These are phyloP conservation scores for Synergus japonicus DNA, from an alignment of 2,888 invertebrate genomes.

Conservation along the genomic window DNA sequence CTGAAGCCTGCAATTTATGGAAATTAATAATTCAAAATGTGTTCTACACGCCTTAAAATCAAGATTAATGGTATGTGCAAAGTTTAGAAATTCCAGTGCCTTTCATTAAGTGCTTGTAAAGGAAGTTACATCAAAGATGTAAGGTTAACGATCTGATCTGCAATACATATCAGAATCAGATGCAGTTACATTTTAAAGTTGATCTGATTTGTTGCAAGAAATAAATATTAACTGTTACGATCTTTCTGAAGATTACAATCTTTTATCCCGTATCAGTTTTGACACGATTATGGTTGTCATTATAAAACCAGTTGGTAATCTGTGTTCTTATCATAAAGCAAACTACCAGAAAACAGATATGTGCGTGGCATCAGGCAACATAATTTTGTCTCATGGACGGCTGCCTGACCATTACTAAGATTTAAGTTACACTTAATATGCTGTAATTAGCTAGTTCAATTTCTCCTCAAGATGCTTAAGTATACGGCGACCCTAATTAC, in stretches of 20 bases:
- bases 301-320: constrained; percentile 16
- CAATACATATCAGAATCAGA: not conserved
- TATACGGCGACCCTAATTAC: not conserved
- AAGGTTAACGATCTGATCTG: not conserved
- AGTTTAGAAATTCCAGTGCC: not conserved
- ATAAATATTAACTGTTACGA: constrained; percentile 36
- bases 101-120: not conserved
- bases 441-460: constrained; percentile 10
- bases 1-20: not conserved
- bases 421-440: constrained; percentile 14
- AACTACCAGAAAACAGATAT: not conserved
- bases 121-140: not conserved
- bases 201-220: not conserved
- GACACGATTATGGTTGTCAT: not conserved
- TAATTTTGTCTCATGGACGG: constrained; percentile 9
- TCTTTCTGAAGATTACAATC: not conserved
- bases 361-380: not conserved
- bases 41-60: not conserved
- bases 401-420: not conserved
- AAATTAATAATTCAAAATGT: not conserved
- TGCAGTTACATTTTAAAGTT: not conserved
- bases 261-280: not conserved
- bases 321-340: not conserved
- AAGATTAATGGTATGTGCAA: constrained; percentile 16
- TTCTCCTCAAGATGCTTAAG: not conserved